Evolutionary conservation across 2,888 invertebrate genomes (phyloP).

Genomic region (Osedax frankpressi): DNA sequence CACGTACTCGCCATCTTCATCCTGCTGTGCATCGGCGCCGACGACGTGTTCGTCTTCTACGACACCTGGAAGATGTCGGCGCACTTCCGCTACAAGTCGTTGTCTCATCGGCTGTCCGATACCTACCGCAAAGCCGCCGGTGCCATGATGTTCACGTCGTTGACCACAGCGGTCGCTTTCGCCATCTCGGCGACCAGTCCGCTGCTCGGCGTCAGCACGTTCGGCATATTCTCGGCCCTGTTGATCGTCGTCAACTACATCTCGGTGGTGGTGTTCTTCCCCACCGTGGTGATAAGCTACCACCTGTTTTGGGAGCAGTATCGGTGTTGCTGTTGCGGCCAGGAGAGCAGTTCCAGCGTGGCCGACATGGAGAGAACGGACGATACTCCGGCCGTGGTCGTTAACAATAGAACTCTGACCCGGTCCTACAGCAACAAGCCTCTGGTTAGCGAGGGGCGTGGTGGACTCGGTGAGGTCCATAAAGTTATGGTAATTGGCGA

Average conservation of each 20-base stretch:
- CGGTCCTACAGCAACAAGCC: neutral
- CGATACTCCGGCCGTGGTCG: neutral
- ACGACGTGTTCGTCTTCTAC: constrained; percentile 29
- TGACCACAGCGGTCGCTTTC: constrained; percentile 39
- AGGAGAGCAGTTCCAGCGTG: neutral
- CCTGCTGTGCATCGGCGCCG: constrained; percentile 29
- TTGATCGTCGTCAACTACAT: constrained; percentile 39
- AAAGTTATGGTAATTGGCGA: too few species aligned
- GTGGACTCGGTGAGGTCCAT: too few species aligned
- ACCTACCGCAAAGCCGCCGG: constrained; percentile 35
- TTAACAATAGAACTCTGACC: neutral
- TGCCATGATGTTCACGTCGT: constrained; percentile 38
- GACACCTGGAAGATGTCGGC: constrained; percentile 26
- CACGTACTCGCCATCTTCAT: constrained; percentile 29
- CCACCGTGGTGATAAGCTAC: constrained; percentile 32
- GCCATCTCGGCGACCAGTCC: constrained; percentile 36
- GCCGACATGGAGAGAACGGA: neutral
- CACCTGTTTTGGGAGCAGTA: constrained; percentile 27
- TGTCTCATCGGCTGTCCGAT: constrained; percentile 34
- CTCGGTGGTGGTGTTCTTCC: constrained; percentile 40
- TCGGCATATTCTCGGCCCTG: constrained; percentile 37
- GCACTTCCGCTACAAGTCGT: constrained; percentile 19
- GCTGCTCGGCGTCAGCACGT: constrained; percentile 33
- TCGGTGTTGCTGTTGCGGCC: constrained; percentile 28
- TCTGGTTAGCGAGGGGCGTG: neutral